Evolutionary conservation across 2,113 vertebrate genomes (phyloP), one percentile per base, ranked within the genome.

Genomic region (Callipepla squamata): DNA sequence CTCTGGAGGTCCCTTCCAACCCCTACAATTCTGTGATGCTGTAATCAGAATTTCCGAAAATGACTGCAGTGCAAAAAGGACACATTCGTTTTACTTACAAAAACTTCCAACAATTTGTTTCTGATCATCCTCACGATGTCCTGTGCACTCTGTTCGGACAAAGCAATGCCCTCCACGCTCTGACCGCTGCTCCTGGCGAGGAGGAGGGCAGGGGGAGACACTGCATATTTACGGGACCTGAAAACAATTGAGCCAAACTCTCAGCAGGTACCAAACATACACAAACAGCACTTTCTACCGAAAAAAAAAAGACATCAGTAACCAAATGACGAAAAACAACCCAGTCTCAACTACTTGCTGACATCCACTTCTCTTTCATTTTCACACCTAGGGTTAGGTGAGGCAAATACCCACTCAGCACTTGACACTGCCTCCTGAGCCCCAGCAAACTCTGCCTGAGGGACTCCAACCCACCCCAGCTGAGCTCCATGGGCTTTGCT

Each of bases 151-250:
- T 86, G 74, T 3, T 97, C 73, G 22, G 97, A 79, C 55, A 99
- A 91, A 3, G 95, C 2, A 9, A 98, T 63, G 67, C 97, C 89
- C 62, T 94, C 95, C 84, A 97, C 77, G 12, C 76, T 86, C 36
- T 8, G 76, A 80, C 73, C 93, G 88, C 97, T 66, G 1, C 95
- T 97, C 21, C 97, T 98, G 80, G 97, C 97, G 22, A 98, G 96
- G 83, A 99, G 93, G 32, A 99, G 88, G 19, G 97, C 98, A 42
- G 99, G 99, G 23, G 98, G 98, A 50, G 95, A 87, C 66, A 97
- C 95, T 0, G 81, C 38, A 9, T 98, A 98, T 66, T 97, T 98
- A 38, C 38, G 94, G 83, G 98, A 98, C 96, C 99, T 99, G 93
- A 13, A 88, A 83, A 89, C 82, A 19, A 58, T 19, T 11, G 16